phyloP scores from a whole-genome alignment of 2,888 invertebrate genomes.

The Exocentrus adspersus region DNA sequence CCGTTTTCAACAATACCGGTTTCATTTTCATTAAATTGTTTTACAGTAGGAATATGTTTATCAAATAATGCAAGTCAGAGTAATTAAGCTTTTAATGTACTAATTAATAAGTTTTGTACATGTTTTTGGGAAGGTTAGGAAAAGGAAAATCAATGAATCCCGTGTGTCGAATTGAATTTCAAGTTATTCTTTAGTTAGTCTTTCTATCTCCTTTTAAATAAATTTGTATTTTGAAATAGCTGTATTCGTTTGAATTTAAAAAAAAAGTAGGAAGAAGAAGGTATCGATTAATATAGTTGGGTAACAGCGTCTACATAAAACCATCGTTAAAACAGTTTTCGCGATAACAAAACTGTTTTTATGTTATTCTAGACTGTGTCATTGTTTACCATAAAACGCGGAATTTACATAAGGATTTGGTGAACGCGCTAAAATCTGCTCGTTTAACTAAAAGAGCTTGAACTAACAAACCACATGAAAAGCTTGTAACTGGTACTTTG shows the following conservation, averaged over 20 bases:
- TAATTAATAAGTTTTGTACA: too few relatives aligned
- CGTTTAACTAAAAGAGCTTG: neutral
- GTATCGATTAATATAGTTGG: too few relatives aligned
- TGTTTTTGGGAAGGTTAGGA: too few relatives aligned
- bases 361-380: neutral
- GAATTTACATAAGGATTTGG: neutral
- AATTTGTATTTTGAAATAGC: constrained; percentile 8
- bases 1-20: neutral
- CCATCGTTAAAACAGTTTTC: too few relatives aligned
- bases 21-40: neutral
- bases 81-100: neutral
- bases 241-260: too few relatives aligned
- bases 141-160: too few relatives aligned
- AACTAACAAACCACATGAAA: neutral
- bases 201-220: constrained; percentile 10
- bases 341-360: too few relatives aligned
- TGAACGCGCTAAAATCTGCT: neutral
- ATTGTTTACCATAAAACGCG: neutral
- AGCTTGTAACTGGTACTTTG: neutral
- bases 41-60: neutral
- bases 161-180: too few relatives aligned
- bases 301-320: neutral
- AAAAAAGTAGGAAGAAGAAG: too few relatives aligned
- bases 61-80: neutral
- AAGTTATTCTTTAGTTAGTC: too few relatives aligned